Evolutionary conservation across 2,797 vertebrate genomes (phyloP).

Genomic region (Lindbergichthys nudifrons): DNA sequence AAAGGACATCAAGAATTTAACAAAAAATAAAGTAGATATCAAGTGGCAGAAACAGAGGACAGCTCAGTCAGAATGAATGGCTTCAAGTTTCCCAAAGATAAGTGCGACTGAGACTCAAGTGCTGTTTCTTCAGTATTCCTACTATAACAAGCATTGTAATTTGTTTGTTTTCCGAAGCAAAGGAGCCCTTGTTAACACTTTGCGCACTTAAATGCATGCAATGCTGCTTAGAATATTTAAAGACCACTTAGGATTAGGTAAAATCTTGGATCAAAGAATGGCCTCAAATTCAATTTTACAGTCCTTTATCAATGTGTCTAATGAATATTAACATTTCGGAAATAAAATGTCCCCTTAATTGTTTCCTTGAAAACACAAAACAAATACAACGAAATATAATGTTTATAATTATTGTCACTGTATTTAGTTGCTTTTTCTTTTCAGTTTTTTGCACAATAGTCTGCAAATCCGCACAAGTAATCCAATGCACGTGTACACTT

Average conservation of each 20-base stretch:
- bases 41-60: slow-evolving; percentile 9
- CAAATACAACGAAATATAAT: background rate
- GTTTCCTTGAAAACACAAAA: background rate
- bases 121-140: background rate
- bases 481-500: no score
- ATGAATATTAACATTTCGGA: background rate
- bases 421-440: no score
- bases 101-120: background rate
- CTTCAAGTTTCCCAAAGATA: background rate
- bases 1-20: slow-evolving; percentile 14
- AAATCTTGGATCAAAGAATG: background rate
- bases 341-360: background rate
- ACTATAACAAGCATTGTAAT: background rate
- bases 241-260: background rate
- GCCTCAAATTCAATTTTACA: background rate
- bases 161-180: background rate
- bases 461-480: no score
- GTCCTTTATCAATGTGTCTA: background rate
- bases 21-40: slow-evolving; percentile 8
- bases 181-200: background rate
- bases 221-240: background rate
- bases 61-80: background rate
- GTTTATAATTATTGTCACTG: no score
- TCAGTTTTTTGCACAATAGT: no score
- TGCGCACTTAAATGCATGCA: background rate